phyloP scores from a whole-genome alignment of 2,888 invertebrate species.

The Celastrina argiolus region DNA sequence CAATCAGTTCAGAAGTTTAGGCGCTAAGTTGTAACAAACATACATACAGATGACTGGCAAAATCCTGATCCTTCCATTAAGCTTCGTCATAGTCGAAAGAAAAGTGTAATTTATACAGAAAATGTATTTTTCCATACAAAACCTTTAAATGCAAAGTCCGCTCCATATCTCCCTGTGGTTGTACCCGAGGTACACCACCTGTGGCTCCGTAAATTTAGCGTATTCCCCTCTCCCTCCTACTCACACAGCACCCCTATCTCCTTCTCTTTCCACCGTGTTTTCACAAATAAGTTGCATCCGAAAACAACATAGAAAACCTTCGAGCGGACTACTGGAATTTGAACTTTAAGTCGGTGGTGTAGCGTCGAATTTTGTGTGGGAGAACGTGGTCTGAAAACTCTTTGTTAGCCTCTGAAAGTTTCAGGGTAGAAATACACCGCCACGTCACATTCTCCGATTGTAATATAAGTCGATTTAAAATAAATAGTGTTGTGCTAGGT shows the following conservation, averaged over 20 bases:
- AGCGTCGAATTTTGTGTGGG: conserved; percentile 42
- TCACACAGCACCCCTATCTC: conserved; percentile 36
- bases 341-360: conserved; percentile 34
- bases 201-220: conserved; percentile 77
- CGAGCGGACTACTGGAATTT: conserved; percentile 39
- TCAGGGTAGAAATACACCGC: conserved; percentile 63
- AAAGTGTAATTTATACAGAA: no score
- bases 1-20: no score
- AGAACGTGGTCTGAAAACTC: conserved; percentile 43
- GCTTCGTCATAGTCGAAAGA: no score
- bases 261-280: conserved; percentile 63
- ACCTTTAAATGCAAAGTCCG: not conserved
- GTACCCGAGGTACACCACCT: conserved; percentile 75
- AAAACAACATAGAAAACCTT: conserved; percentile 74
- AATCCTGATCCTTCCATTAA: no score
- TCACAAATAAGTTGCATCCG: conserved; percentile 77
- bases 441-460: conserved; percentile 67
- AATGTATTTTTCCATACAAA: no score
- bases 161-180: conserved; percentile 45
- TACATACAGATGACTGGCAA: no score
- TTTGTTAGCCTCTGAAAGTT: conserved; percentile 65
- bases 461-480: conserved; percentile 72
- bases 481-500: conserved; percentile 53
- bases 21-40: no score
- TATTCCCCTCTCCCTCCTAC: conserved; percentile 54